Evolutionary conservation across 2,797 vertebrate species (phyloP), one percentile per base, ranked within the genome.

Genomic region (Crenuchus spilurus): DNA sequence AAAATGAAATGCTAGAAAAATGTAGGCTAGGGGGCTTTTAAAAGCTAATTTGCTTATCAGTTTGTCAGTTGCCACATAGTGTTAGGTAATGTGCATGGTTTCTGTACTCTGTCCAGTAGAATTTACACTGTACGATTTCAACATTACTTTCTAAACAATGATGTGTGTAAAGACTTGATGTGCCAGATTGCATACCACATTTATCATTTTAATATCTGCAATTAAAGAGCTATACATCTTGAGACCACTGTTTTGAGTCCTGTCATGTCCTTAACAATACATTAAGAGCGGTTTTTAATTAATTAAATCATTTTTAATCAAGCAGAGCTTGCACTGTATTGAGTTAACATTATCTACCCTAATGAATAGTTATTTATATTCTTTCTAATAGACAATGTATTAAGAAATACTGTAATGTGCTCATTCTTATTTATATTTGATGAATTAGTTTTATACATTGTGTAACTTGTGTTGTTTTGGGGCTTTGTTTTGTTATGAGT

Each of bases 121-220:
- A 52, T 46, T 44, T 54, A 35, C 62, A 31, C 46, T 54, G 35
- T 41, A 35, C 9, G 37, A 54, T 11, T 54, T 69, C 35, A 75
- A 54, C 28, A 37, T 63, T 18, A 57, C 51, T 57, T 49, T 49
- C 39, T 30, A 48, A 70, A 63, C 37, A 63, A 7, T 62, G 55
- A 62, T 70, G 48, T 35, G 48, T 35, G 62, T 62, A 28, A 41
- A 35, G 35, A 52, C 42, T 24, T 68, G 54, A 68, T 26, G 18
- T 37, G 26, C 54, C 57, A 37, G 18, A n/a, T 11, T 57, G n/a
- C 16, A 46, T 30, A 31, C 24, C 6, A 5, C 49, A 51, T 60
- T 61, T 26, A 61, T 51, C 8, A 52, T 63, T 54, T 24, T 62
- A 46, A 52, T 54, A 18, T 63, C 46, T 10, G 26, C 33, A 24